Evolutionary conservation across 92 coral and sea anemone genomes (phyloP), one percentile per base, ranked within the genome.

Genomic region (Epizoanthus ramosus): DNA sequence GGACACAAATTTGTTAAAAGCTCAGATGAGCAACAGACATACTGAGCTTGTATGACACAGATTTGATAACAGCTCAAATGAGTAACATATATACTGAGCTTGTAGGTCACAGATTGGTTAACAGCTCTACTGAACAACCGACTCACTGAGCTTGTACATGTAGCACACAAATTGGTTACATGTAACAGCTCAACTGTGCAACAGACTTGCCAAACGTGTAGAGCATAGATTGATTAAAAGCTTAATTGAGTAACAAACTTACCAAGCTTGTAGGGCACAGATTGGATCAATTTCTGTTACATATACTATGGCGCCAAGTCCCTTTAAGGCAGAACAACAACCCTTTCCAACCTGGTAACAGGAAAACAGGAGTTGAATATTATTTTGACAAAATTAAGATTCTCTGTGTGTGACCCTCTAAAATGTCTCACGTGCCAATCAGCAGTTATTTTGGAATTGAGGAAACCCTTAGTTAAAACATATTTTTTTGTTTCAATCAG

Each of bases 281-380:
- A 96, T 96, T 58, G 99, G 99, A 77, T 96, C 99, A 91, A 96
- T 94, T 87, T 96, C 99, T 71, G 99, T 91, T 52, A 96, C 92
- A 89, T 92, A 89, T 63, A 96, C 99, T 68, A 96, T 90, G 74
- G 99, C 91, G 77, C 99, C 99, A 64, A 96, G 95, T 41, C 99
- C 99, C 75, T 96, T 96, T 57, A 96, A 85, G 33, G 99, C 99
- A 58, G 98, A 90, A 86, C 99, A 96, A 63, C 99, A 96, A 8
- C 99, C 99, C 84, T 96, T 96, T 50, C 99, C 99, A 19, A 93
- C 98, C 98, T 93, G 75, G 3, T 10, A 66, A 63, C 22, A 50
- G 15, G 8, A 50, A 13, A 9, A 50, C 16, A 8, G 16, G 54
- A 10, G 54, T 50, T 50, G 15, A 35, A 23, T 70, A 70, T n/a